Conservation (phyloP, 2,797 vertebrate species). For the Spheniscus humboldti region DNA sequence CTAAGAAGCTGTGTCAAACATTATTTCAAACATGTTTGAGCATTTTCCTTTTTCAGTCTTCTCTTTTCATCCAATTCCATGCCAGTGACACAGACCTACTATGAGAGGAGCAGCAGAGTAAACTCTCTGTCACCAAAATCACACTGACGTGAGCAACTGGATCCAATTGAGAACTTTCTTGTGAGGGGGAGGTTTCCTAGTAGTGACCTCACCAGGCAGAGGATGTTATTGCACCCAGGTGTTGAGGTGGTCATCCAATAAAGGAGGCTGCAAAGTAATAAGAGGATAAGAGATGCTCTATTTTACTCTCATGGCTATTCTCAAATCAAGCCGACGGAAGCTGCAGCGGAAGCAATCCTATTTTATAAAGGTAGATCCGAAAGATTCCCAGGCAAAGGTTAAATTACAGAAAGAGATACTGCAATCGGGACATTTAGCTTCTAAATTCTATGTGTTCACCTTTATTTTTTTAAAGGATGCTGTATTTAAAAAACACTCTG, state of each 20-base stretch:
- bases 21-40: background rate
- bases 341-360: conserved; percentile 21
- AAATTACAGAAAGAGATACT: background rate
- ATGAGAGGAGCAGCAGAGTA: background rate
- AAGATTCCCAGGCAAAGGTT: background rate
- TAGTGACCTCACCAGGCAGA: background rate
- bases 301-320: conserved; percentile 1
- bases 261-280: background rate
- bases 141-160: background rate
- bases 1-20: background rate
- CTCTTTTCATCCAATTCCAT: background rate
- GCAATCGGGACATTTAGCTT: background rate
- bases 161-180: rapidly evolving
- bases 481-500: background rate
- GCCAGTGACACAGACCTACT: background rate
- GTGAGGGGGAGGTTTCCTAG: background rate
- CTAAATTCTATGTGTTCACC: background rate
- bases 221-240: background rate
- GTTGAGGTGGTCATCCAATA: conserved; percentile 15
- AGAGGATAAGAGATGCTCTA: conserved; percentile 14
- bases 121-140: background rate
- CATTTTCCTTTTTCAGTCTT: background rate
- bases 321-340: conserved; percentile 8
- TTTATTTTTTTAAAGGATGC: background rate
- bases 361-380: background rate